These are phyloP conservation scores for Willowsia nigromaculata DNA, from an alignment of 2,888 invertebrate genomes.

Conservation along the genomic window DNA sequence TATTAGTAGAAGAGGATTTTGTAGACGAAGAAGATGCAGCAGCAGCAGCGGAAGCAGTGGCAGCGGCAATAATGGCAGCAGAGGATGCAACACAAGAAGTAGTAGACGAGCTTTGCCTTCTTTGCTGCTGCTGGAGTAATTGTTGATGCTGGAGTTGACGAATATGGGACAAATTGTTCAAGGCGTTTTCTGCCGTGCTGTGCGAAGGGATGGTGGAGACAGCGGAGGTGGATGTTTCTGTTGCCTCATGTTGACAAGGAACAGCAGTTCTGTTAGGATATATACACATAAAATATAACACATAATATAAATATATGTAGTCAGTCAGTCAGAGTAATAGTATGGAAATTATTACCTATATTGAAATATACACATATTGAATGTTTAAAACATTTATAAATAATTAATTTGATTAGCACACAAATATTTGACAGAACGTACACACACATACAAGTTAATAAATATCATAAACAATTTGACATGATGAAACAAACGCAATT, in stretches of 20 bases:
- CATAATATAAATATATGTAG: not conserved
- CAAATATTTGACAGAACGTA: not conserved
- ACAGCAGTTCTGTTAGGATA: constrained; percentile 39
- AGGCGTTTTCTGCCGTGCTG: constrained; percentile 18
- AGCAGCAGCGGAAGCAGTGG: constrained; percentile 52
- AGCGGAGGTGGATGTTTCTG: not conserved
- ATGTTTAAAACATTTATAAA: not conserved
- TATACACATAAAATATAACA: constrained; percentile 49
- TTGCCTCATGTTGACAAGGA: constrained; percentile 43
- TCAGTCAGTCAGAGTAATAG: not conserved
- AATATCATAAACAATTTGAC: not conserved
- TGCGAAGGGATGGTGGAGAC: not conserved
- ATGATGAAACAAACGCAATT: not conserved
- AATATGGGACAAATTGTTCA: constrained; percentile 42
- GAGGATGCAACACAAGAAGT: constrained; percentile 68
- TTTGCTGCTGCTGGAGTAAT: not conserved
- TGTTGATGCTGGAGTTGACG: constrained; percentile 57
- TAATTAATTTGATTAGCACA: not conserved
- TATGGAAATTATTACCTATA: not conserved
- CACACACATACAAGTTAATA: not conserved
- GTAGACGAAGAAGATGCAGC: not conserved
- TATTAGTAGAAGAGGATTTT: constrained; percentile 8
- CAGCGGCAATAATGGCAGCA: constrained; percentile 49
- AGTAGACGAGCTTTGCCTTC: constrained; percentile 64
- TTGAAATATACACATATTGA: not conserved